These are phyloP conservation scores for Drosophila anomalata DNA, from an alignment of 2,888 invertebrate genomes.

Conservation along the genomic window DNA sequence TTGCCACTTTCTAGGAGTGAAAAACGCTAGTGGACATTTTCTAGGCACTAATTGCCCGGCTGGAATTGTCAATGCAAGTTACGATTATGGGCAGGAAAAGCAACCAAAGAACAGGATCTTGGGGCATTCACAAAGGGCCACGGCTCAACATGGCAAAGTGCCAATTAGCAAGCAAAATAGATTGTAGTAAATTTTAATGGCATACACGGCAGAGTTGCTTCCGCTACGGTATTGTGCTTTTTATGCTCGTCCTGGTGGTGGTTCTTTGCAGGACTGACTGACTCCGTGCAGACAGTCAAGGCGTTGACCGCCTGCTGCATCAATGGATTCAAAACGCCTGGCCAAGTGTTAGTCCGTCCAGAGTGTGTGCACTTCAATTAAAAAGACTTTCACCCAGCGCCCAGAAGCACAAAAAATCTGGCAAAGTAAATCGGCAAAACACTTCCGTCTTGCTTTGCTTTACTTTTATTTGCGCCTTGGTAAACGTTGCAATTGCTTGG, in stretches of 20 bases:
- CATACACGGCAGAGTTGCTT: conserved; percentile 62
- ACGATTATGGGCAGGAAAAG: conserved; percentile 66
- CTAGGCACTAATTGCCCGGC: conserved; percentile 61
- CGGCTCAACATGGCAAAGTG: conserved; percentile 66
- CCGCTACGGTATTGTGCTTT: conserved; percentile 27
- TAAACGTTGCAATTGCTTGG: conserved; percentile 78
- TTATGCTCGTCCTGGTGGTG: conserved; percentile 26
- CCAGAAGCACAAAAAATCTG: conserved; percentile 46
- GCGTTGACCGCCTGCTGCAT: conserved; percentile 75
- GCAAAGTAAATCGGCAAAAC: conserved; percentile 59
- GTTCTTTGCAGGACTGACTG: conserved; percentile 41
- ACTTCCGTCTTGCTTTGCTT: conserved; percentile 73
- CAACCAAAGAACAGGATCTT: conserved; percentile 27
- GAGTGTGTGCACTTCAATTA: conserved; percentile 79
- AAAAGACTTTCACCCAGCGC: conserved; percentile 81
- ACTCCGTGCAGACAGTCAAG: conserved; percentile 63
- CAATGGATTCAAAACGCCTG: conserved; percentile 73
- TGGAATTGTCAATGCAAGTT: conserved; percentile 61
- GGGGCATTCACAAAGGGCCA: conserved; percentile 30
- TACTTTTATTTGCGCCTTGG: conserved; percentile 63
- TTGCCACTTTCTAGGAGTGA: neutral
- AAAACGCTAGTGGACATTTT: neutral
- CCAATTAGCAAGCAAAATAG: conserved; percentile 78
- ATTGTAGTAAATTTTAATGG: conserved; percentile 79
- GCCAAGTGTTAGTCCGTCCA: conserved; percentile 32